These are phyloP conservation scores for Heliconius hortense DNA, from an alignment of 2,888 invertebrate genomes.

Conservation along the genomic window DNA sequence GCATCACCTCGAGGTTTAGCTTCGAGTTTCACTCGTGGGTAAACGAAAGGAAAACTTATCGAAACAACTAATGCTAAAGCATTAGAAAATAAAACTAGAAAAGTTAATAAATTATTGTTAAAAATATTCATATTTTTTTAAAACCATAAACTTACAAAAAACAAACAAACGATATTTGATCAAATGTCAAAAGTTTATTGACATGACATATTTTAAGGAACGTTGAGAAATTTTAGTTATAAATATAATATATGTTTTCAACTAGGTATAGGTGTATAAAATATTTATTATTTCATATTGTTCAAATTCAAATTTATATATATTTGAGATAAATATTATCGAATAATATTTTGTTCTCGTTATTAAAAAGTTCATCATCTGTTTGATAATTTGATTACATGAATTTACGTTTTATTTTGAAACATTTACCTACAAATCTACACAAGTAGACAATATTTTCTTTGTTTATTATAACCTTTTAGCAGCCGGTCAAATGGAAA, in stretches of 20 bases:
- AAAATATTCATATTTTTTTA: constrained; percentile 11
- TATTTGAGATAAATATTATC: neutral
- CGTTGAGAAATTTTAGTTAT: constrained; percentile 3
- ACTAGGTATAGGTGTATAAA: neutral
- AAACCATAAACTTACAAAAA: neutral
- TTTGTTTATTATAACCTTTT: constrained; percentile 13
- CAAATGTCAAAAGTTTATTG: constrained; percentile 8
- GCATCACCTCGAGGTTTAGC: constrained; percentile 49
- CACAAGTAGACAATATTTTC: neutral
- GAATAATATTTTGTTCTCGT: neutral
- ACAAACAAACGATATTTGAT: neutral
- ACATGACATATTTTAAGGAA: neutral
- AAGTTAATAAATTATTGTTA: neutral
- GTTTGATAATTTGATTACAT: neutral
- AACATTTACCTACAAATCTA: neutral
- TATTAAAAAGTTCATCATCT: neutral
- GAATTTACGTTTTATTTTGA: neutral
- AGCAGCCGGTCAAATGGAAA: constrained; percentile 8
- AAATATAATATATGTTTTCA: neutral
- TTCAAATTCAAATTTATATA: neutral
- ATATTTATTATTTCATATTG: no score
- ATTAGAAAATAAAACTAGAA: constrained; percentile 25
- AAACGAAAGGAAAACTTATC: constrained; percentile 57
- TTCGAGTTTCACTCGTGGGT: constrained; percentile 62
- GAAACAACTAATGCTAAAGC: constrained; percentile 40